Base-by-base conservation (phyloP, 2,113 vertebrate species). In the Trichomycterus rosablanca region DNA sequence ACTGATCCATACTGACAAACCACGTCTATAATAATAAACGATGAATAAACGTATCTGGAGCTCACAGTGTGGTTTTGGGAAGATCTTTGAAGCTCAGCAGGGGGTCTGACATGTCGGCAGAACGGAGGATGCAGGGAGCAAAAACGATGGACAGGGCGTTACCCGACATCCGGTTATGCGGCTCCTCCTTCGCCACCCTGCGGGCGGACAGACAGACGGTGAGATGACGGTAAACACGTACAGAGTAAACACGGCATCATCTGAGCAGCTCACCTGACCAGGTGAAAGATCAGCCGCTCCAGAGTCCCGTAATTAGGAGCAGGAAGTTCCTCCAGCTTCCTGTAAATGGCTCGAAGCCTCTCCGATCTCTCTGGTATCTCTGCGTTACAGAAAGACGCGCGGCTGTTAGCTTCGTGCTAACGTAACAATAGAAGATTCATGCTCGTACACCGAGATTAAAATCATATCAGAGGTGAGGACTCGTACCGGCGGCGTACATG, bases 281-380 rank as follows among this genome's bases (percentile, higher is more conserved):
- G 89, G 68, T 99, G 96, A 81, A 97, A 98, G 81, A 98, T 80
- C 7, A 99, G 89, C 5, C 96, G 79, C 69, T 99, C 94, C 67
- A 99, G 74, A 0, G 91, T 91, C 50, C 79, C 86, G 67, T 88
- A 91, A 76, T 93, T 91, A 64, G 90, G 84, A 11, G 85, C 78
- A 0, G 96, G 95, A 50, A 99, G 91, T 70, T 92, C 91, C 9
- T 95, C 94, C 3, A 97, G 74, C 45, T 92, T 90, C 9, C 86
- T 81, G 58, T 99, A 99, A 42, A 98, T 86, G 12, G 92, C 91
- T 18, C 81, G 80, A 28, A 97, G 78, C 44, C 87, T 89, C 57
- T 99, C 96, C 7, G 87, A 81, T 66, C 80, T 88, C 74, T 90
- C 93, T 0, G 94, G 94, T 45, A 97, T 78, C 49, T 99, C 96